Base-by-base conservation (phyloP, 2,113 vertebrate genomes). In the Myotis davidii region DNA sequence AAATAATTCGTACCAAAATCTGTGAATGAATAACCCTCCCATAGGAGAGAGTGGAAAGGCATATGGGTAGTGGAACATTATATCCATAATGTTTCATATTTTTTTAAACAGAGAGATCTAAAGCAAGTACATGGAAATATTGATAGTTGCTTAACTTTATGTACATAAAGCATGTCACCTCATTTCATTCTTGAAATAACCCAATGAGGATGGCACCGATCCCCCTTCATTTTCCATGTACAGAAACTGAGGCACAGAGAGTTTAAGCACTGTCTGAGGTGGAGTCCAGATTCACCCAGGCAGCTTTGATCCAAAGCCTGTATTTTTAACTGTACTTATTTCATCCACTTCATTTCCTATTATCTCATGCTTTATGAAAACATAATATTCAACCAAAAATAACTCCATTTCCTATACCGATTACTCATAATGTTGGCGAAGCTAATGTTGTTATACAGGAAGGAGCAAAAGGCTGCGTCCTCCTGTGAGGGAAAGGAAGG, bases 381-480 rank as follows among this genome's bases (percentile, higher is more conserved):
- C 77, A 91, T 34, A 59, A 88, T 93, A 93, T 74, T 37, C 69
- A 95, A 90, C 94, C 89, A 74, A 95, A 96, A 95, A 93, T 97
- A 96, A 88, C 85, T 27, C 88, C 29, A 95, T 97, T 97, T 90
- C 94, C 64, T 79, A 94, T 72, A 85, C 81, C 85, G 90, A 94
- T 95, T 96, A 96, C 94, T 96, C 96, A 96, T 81, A 87, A 87
- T 94, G 73, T 88, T 90, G 91, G 96, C 96, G 95, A 64, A 88
- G 76, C 84, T 94, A 92, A 42, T 78, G 89, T 76, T 82, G 54
- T 92, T 96, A 87, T 2, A 69, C 78, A 97, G 95, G 92, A 98
- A 97, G 94, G n/a, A 94, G 96, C 12, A 88, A 97, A 97, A 90
- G 92, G 69, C 81, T 65, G 83, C 91, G 61, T 85, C 52, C 85